Percentiles rank a stretch among this genome's conserved stretches.
Conservation (phyloP, 2,113 vertebrate species). For the Clarias batrachus region DNA sequence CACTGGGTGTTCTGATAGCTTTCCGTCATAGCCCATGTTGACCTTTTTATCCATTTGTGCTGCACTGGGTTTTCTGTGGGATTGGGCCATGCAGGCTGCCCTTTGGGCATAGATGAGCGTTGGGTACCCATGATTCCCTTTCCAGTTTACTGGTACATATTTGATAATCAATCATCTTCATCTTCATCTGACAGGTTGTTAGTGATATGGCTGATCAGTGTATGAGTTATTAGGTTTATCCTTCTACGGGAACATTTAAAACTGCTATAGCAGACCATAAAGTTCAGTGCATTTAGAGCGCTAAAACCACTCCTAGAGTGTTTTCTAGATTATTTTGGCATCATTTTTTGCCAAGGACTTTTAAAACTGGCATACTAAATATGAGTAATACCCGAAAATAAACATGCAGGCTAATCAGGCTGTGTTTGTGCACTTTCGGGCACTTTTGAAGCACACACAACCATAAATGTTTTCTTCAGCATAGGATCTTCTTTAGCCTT, state of each 20-base stretch:
- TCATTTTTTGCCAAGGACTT: background rate
- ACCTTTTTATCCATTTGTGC: too few species aligned
- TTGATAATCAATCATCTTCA: too few species aligned
- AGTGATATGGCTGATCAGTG: background rate
- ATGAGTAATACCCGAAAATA: background rate
- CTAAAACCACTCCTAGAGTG: background rate
- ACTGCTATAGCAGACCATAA: background rate
- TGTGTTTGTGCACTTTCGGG: slow-evolving; percentile 2
- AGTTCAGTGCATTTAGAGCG: background rate
- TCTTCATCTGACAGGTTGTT: too few species aligned
- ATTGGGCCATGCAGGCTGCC: too few species aligned
- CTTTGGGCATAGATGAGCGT: too few species aligned
- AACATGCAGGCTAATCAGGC: background rate
- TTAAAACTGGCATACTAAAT: background rate
- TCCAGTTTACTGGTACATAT: too few species aligned
- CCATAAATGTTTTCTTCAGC: background rate
- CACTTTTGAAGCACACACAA: slow-evolving; percentile 5
- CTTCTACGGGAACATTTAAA: background rate
- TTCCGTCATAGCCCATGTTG: too few species aligned
- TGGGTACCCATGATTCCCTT: too few species aligned
- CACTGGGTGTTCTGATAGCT: too few species aligned
- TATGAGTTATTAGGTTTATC: background rate
- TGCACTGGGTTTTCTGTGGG: too few species aligned
- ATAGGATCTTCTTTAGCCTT: slow-evolving; percentile 18
- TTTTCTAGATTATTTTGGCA: background rate